Conservation (phyloP, 1,140 invertebrate species). For the Lamellibrachia luymesi region DNA sequence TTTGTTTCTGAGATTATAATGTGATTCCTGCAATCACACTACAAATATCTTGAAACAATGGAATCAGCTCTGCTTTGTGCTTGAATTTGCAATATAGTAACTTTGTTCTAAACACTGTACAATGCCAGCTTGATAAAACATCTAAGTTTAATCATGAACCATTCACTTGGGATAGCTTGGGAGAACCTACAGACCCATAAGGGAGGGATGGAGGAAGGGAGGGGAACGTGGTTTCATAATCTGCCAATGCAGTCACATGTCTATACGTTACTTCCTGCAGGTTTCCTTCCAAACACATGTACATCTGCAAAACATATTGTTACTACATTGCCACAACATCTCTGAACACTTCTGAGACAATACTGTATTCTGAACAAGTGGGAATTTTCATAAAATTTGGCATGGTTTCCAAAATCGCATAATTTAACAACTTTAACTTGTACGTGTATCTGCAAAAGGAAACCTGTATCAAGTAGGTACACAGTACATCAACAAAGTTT, state of each 20-base stretch:
- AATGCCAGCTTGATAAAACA: neutral
- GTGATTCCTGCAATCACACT: neutral
- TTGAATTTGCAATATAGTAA: neutral
- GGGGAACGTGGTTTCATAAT: neutral
- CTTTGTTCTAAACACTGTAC: neutral
- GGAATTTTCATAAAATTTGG: neutral
- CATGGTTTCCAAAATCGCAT: neutral
- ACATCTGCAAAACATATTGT: no score
- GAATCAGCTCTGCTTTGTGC: neutral
- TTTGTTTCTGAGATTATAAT: neutral
- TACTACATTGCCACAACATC: neutral
- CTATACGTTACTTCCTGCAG: neutral
- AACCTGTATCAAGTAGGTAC: neutral
- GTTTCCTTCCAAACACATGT: no score
- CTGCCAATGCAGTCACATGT: neutral
- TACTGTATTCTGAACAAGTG: neutral
- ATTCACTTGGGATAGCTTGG: neutral
- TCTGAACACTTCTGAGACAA: neutral
- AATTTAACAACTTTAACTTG: no score
- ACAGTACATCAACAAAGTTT: neutral
- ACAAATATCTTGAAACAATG: neutral
- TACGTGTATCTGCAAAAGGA: neutral
- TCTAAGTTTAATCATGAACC: neutral
- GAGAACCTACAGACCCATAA: neutral
- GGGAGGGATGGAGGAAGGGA: neutral